Conservation (phyloP, 2,888 invertebrate species). For the Cryptocheilus praepositus region DNA sequence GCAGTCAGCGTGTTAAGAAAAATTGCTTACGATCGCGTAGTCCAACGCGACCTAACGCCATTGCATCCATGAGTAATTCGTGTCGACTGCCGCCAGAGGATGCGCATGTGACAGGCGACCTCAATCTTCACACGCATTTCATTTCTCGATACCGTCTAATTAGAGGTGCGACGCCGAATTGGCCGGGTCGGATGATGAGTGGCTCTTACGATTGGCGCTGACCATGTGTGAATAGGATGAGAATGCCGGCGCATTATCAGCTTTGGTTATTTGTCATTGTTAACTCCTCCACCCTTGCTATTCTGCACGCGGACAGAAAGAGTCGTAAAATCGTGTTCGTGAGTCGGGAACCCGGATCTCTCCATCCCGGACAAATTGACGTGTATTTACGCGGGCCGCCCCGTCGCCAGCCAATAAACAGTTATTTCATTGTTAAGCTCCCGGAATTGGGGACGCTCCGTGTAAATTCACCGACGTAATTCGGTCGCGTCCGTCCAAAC, state of each 20-base stretch:
- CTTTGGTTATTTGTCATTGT: conserved; percentile 31
- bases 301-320: background rate
- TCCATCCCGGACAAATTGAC: conserved; percentile 23
- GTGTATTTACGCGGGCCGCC: conserved; percentile 26
- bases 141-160: conserved; percentile 45
- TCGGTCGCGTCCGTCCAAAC: conserved; percentile 29
- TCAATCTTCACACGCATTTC: conserved; percentile 45
- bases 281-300: too few species aligned
- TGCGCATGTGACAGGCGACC: conserved; percentile 26
- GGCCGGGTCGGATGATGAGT: conserved; percentile 44
- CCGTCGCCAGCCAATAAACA: conserved; percentile 23
- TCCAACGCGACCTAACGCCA: too few species aligned
- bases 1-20: too few species aligned
- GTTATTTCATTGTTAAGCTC: conserved; percentile 28
- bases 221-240: conserved; percentile 3
- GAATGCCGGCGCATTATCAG: conserved; percentile 10
- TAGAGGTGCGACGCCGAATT: conserved; percentile 41
- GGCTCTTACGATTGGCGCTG: conserved; percentile 32
- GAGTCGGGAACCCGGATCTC: conserved; percentile 27
- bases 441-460: background rate
- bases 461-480: conserved; percentile 30
- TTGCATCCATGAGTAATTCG: too few species aligned
- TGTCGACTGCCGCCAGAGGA: conserved; percentile 1
- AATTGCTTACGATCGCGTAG: too few species aligned
- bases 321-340: conserved; percentile 1